Percentiles rank a stretch among this genome's conserved stretches.
Evolutionary conservation across 2,888 invertebrate genomes (phyloP).

Genomic region (Andrena bucephala): DNA sequence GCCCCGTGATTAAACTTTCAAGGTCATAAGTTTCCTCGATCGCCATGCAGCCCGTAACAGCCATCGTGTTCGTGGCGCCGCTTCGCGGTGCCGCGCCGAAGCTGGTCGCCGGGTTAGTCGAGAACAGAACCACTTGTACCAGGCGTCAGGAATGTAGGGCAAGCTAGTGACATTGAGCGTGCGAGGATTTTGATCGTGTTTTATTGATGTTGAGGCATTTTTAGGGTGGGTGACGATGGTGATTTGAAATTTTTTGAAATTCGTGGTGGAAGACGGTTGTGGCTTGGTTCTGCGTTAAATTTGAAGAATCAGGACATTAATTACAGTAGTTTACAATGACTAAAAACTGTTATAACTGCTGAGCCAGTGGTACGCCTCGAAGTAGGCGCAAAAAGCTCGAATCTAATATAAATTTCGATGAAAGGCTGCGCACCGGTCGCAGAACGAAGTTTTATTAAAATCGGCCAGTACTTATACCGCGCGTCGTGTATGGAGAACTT

Average conservation of each 20-base stretch:
- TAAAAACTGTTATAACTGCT: not conserved
- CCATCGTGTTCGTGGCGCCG: constrained; percentile 35
- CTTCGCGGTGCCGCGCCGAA: not conserved
- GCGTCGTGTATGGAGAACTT: constrained; percentile 20
- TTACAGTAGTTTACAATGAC: not conserved
- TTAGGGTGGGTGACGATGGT: no score
- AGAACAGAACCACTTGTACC: constrained; percentile 67
- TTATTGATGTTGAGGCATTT: no score
- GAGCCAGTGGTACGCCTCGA: not conserved
- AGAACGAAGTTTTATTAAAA: constrained; percentile 26
- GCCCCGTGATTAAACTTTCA: constrained; percentile 53
- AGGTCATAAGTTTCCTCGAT: constrained; percentile 36
- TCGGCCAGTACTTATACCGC: constrained; percentile 23
- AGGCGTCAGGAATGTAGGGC: constrained; percentile 39
- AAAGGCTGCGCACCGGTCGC: not conserved
- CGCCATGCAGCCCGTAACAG: not conserved
- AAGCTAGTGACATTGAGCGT: not conserved
- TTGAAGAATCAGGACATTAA: no score
- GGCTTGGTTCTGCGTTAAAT: no score
- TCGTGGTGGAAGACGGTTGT: no score
- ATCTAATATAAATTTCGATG: not conserved
- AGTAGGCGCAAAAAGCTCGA: not conserved
- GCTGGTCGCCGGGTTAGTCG: constrained; percentile 28
- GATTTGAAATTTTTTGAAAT: no score
- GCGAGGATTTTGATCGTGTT: no score